A percentile compares a stretch with the other conserved stretches of the same genome.
Evolutionary conservation across 2,888 invertebrate genomes (phyloP).

Genomic region (Perizoma affinitatum): DNA sequence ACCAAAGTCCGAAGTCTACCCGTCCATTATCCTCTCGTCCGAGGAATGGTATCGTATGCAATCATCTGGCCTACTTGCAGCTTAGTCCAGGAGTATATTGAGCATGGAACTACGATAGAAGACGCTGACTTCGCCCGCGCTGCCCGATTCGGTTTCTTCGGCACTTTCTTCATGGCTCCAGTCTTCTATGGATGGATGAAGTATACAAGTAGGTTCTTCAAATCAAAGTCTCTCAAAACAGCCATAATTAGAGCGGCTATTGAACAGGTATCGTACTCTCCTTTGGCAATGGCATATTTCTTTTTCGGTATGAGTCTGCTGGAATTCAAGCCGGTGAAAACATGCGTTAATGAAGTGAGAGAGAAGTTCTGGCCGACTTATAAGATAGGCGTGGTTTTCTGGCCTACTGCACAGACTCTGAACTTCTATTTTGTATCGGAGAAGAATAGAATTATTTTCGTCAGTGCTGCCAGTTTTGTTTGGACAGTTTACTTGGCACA

Average conservation of each 20-base stretch:
- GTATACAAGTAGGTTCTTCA: slow-evolving; percentile 62
- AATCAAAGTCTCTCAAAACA: slow-evolving; percentile 50
- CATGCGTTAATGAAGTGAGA: slow-evolving; percentile 86
- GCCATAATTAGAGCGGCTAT: slow-evolving; percentile 73
- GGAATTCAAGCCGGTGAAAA: slow-evolving; percentile 85
- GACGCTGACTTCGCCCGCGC: slow-evolving; percentile 85
- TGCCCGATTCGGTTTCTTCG: slow-evolving; percentile 87
- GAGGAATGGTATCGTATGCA: slow-evolving; percentile 89
- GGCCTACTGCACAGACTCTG: slow-evolving; percentile 89
- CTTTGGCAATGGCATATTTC: slow-evolving; percentile 88
- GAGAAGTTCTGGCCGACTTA: slow-evolving; percentile 90
- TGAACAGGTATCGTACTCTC: slow-evolving; percentile 89
- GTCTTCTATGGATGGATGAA: slow-evolving; percentile 91
- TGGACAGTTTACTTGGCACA: slow-evolving; percentile 92
- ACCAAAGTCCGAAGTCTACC: slow-evolving; percentile 74
- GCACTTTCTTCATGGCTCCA: slow-evolving; percentile 90
- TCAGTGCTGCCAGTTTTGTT: slow-evolving; percentile 88
- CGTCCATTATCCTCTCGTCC: slow-evolving; percentile 68
- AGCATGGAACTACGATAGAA: slow-evolving; percentile 52
- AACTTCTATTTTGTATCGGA: slow-evolving; percentile 89
- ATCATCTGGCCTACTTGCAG: slow-evolving; percentile 89
- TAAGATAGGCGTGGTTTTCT: slow-evolving; percentile 86
- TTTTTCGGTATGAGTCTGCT: slow-evolving; percentile 90
- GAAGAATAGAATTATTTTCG: slow-evolving; percentile 89
- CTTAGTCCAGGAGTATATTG: slow-evolving; percentile 85